Conservation (phyloP, 2,797 vertebrate genomes). For the Margarornis squamiger region DNA sequence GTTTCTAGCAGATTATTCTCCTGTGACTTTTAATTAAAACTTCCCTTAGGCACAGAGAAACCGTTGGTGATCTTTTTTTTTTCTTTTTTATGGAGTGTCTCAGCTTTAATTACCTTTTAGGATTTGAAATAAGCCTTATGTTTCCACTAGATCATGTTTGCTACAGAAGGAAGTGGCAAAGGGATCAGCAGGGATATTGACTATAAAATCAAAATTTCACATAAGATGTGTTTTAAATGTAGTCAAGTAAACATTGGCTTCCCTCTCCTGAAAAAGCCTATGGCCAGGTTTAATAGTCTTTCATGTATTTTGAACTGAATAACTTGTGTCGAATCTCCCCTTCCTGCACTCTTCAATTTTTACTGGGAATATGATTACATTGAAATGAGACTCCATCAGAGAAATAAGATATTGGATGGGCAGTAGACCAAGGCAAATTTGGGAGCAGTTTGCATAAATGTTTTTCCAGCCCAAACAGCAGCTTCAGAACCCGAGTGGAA, state of each 20-base stretch:
- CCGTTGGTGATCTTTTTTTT: neutral
- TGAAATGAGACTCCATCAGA: constrained; percentile 59
- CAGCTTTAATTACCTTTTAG: constrained; percentile 57
- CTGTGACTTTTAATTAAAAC: constrained; percentile 59
- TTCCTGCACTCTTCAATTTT: constrained; percentile 42
- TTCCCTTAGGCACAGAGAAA: constrained; percentile 43
- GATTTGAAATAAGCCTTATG: constrained; percentile 26
- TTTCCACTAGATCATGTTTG: neutral
- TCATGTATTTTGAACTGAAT: constrained; percentile 23
- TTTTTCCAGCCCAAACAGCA: constrained; percentile 16
- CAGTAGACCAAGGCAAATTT: constrained; percentile 57
- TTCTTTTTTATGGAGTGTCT: neutral
- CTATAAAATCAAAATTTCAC: constrained; percentile 9
- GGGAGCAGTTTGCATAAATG: constrained; percentile 56
- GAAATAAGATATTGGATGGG: constrained; percentile 59
- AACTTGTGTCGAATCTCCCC: constrained; percentile 22
- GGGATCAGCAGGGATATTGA: neutral
- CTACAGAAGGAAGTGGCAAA: neutral
- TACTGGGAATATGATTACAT: constrained; percentile 58
- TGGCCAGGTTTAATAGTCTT: constrained; percentile 18
- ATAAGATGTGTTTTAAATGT: neutral
- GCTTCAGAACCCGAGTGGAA: neutral
- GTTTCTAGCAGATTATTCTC: constrained; percentile 43
- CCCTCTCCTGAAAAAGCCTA: neutral
- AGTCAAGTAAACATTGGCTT: neutral